Percentiles rank a stretch among this genome's conserved stretches.
These are phyloP conservation scores for Geotrupes spiniger DNA, from an alignment of 2,888 invertebrate genomes.

Conservation along the genomic window DNA sequence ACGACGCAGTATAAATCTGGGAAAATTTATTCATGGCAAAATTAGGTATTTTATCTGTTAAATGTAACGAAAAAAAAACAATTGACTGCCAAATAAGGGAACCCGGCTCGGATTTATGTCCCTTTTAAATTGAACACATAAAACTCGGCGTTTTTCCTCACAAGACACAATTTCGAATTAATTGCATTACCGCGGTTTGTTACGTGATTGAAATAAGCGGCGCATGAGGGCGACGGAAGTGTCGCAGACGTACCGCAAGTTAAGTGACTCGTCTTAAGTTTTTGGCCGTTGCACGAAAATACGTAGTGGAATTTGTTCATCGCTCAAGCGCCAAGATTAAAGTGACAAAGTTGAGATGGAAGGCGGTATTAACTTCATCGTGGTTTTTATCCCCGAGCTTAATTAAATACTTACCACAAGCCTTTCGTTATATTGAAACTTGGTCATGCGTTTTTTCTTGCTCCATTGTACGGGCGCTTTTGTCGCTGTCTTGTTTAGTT, in stretches of 20 bases:
- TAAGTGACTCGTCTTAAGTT: too few species aligned
- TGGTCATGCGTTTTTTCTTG: constrained; percentile 12
- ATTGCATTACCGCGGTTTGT: too few species aligned
- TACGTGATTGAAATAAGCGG: too few species aligned
- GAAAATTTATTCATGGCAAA: constrained; percentile 16
- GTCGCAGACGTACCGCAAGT: too few species aligned
- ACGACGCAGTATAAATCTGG: constrained; percentile 14
- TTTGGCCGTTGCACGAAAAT: too few species aligned
- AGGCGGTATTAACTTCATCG: constrained; percentile 10
- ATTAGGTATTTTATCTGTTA: constrained; percentile 18
- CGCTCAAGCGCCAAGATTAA: constrained; percentile 2
- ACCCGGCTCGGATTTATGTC: constrained; percentile 14
- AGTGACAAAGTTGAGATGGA: constrained; percentile 14
- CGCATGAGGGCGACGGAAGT: too few species aligned
- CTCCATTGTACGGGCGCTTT: too few species aligned
- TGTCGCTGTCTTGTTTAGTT: too few species aligned
- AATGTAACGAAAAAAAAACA: constrained; percentile 17
- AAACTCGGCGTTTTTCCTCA: too few species aligned
- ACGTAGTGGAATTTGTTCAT: too few species aligned
- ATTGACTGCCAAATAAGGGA: constrained; percentile 20
- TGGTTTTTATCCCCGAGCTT: constrained; percentile 15
- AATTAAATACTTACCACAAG: constrained; percentile 18
- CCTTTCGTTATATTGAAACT: constrained; percentile 15
- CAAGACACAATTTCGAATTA: too few species aligned
- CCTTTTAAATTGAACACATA: constrained; percentile 16